Percentiles rank a stretch among this genome's conserved stretches.
phyloP scores from a whole-genome alignment of 2,797 vertebrate species.

The Cyclura pinguis region DNA sequence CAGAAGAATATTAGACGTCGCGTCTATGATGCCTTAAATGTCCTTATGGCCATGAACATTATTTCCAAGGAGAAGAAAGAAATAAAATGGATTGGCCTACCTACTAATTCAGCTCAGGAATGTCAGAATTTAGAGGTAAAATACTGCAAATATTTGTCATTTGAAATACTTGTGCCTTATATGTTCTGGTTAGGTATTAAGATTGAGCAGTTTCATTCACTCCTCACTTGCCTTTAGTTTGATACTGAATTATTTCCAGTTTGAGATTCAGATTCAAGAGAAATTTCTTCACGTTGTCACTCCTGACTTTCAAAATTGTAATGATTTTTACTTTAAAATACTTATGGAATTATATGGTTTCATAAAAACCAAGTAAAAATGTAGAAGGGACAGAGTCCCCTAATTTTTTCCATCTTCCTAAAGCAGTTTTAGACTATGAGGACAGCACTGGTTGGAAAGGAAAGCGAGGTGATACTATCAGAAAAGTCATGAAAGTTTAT shows the following conservation, averaged over 20 bases:
- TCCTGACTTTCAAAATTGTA: neutral
- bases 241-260: neutral
- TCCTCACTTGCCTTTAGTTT: neutral
- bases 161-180: neutral
- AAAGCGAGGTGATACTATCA: neutral
- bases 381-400: too few species aligned
- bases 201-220: neutral
- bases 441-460: neutral
- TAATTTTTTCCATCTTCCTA: neutral
- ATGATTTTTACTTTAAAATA: neutral
- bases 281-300: neutral
- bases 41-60: constrained; percentile 99
- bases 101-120: constrained; percentile 99
- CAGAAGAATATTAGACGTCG: constrained; percentile 99
- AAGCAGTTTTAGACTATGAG: neutral
- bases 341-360: neutral
- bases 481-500: neutral
- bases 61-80: constrained; percentile 99
- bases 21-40: constrained; percentile 98
- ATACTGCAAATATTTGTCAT: neutral
- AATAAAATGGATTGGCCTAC: constrained; percentile 98
- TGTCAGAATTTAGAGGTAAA: constrained; percentile 97
- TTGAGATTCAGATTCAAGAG: neutral
- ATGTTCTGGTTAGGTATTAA: neutral
- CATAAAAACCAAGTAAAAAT: neutral